phyloP scores from a whole-genome alignment of 2,797 vertebrate genomes.

The Staurois parvus region DNA sequence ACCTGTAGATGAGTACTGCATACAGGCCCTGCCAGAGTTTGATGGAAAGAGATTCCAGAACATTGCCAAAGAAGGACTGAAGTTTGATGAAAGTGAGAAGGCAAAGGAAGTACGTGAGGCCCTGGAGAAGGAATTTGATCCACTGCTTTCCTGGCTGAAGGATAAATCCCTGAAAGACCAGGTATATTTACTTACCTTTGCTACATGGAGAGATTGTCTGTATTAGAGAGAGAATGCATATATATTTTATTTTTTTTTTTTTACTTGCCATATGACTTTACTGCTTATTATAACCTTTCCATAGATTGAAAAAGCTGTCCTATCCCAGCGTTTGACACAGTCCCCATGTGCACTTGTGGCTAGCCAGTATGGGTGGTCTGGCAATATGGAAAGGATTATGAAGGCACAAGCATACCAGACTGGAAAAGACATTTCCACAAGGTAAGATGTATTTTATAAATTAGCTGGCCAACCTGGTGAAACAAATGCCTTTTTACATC shows the following conservation, averaged over 20 bases:
- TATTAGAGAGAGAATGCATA: too few relatives aligned
- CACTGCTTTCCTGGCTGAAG: conserved; percentile 96
- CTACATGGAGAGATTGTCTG: background rate
- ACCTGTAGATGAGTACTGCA: conserved; percentile 97
- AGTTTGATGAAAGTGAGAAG: conserved; percentile 95
- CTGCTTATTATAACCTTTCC: background rate
- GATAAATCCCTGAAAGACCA: conserved; percentile 94
- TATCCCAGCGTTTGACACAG: conserved; percentile 93
- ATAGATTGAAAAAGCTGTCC: conserved; percentile 93
- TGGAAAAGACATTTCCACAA: conserved; percentile 97
- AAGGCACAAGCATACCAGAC: conserved; percentile 99
- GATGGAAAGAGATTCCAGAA: conserved; percentile 98
- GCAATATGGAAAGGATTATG: conserved; percentile 99
- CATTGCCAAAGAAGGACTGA: conserved; percentile 96
- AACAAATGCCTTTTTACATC: too few relatives aligned
- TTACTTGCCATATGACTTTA: background rate
- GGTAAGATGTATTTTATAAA: conserved; percentile 75
- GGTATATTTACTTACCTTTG: conserved; percentile 72
- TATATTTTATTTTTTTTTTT: too few relatives aligned
- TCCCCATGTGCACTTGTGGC: conserved; percentile 96
- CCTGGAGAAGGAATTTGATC: conserved; percentile 94
- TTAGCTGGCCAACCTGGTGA: too few relatives aligned
- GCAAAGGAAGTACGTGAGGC: conserved; percentile 91
- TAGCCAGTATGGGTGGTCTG: conserved; percentile 98
- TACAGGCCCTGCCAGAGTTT: conserved; percentile 96